phyloP scores from a whole-genome alignment of 2,888 invertebrate genomes.

The Tetropium fuscum region DNA sequence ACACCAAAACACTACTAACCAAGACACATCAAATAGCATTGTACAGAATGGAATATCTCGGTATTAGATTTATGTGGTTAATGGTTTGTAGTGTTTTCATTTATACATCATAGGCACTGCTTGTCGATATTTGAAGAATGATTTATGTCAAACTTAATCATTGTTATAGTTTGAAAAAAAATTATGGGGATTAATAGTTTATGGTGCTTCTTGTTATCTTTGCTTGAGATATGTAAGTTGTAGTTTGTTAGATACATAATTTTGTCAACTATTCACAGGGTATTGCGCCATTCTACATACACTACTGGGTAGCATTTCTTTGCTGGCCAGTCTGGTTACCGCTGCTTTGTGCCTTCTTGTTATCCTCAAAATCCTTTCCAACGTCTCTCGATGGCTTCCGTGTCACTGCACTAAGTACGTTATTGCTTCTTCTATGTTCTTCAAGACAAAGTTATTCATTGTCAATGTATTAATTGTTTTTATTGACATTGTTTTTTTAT shows the following conservation, averaged over 20 bases:
- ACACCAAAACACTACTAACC: not conserved
- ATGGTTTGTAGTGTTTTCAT: not conserved
- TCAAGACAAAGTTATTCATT: slow-evolving; percentile 24
- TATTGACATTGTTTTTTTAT: slow-evolving; percentile 50
- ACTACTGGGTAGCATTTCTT: slow-evolving; percentile 49
- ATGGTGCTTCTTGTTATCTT: slow-evolving; percentile 14
- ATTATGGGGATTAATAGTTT: not conserved
- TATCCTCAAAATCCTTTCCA: slow-evolving; percentile 56
- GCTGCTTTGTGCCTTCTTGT: slow-evolving; percentile 66
- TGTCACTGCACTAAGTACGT: slow-evolving; percentile 59
- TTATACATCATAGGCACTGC: too few relatives aligned
- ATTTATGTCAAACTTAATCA: too few relatives aligned
- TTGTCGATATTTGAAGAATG: not conserved
- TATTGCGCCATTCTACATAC: slow-evolving; percentile 60
- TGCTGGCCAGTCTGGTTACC: slow-evolving; percentile 55
- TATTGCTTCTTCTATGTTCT: slow-evolving; percentile 56
- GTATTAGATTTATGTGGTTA: not conserved
- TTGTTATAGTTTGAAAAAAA: too few relatives aligned
- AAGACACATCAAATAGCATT: too few relatives aligned
- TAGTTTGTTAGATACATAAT: slow-evolving; percentile 19
- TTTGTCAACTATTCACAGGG: slow-evolving; percentile 57
- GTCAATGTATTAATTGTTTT: slow-evolving; percentile 49
- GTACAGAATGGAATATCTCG: too few relatives aligned
- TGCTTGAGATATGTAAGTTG: slow-evolving; percentile 11
- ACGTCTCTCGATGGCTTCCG: slow-evolving; percentile 58